Percentiles rank a stretch among this genome's conserved stretches.
phyloP scores from a whole-genome alignment of 1,140 invertebrate genomes.

The Chymomyza costata region DNA sequence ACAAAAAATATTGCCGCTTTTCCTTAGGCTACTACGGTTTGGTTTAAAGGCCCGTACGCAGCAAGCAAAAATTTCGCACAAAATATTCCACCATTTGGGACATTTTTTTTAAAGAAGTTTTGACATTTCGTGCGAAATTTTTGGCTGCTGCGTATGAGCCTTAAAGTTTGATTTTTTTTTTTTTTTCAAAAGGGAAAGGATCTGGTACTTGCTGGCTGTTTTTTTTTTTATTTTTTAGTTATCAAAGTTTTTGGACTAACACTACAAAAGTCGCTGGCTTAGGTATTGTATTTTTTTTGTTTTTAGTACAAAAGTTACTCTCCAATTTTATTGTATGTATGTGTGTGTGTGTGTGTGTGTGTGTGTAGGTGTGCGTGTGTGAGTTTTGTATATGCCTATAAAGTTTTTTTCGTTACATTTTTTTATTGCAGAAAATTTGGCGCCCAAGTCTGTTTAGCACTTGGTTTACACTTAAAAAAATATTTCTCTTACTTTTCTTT shows the following conservation, averaged over 20 bases:
- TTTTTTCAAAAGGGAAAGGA: no score
- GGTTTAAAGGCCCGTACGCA: no score
- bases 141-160: no score
- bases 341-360: conserved; percentile 12
- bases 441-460: conserved; percentile 40
- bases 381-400: conserved; percentile 40
- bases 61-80: no score
- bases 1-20: no score
- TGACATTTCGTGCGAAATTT: no score
- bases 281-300: no score
- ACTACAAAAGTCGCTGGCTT: no score
- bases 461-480: conserved; percentile 67
- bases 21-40: no score
- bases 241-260: conserved; percentile 4
- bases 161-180: no score
- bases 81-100: no score
- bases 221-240: conserved; percentile 2
- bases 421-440: conserved; percentile 70
- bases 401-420: conserved; percentile 49
- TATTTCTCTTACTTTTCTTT: conserved; percentile 34
- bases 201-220: conserved; percentile 1
- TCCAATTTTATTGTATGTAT: conserved; percentile 7
- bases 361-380: conserved; percentile 24
- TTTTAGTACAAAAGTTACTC: conserved; percentile 3
- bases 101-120: no score